Evolutionary conservation across 2,113 vertebrate species (phyloP), one percentile per base, ranked within the genome.

Genomic region (Malurus cyaneus): DNA sequence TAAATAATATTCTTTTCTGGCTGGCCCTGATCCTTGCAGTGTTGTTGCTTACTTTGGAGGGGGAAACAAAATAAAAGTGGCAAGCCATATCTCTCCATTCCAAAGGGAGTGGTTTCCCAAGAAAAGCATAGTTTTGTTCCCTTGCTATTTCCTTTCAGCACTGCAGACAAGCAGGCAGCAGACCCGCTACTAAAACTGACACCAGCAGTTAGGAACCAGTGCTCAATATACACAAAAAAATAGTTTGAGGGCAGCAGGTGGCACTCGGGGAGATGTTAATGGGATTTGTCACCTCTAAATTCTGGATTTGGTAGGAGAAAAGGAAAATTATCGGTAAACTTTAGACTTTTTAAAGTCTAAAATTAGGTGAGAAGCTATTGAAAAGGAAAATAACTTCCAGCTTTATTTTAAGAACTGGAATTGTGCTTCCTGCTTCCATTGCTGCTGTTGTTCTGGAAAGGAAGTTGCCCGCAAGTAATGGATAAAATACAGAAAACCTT

Each of bases 81-180:
- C 95, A 92, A 97, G 96, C 97, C 96, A 88, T 97, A 97, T 95
- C 94, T 96, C 96, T 95, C 96, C 95, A 96, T 96, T 97, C 97
- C 97, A 97, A 96, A 98, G 97, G 98, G 97, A 97, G 97, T 97
- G 96, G 97, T 96, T 98, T 98, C 98, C 98, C 98, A 98, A 97
- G 96, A 96, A 98, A 98, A 98, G 98, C 97, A 98, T 89, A 96
- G 93, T 95, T 96, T 93, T 96, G 92, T 95, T 97, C 96, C 93
- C 86, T 96, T 92, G 97, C 92, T 97, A 92, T 97, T 98, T 98
- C 97, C 97, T 97, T 95, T 96, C 92, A 3, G 74, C 52, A 24
- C 79, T 88, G 93, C 93, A 88, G 77, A 94, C 70, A 91, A 96
- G 93, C 81, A 96, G 72, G 89, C 87, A 87, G 83, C 88, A 70